Base-by-base conservation (phyloP, 1,140 invertebrate genomes). In the Heterodera carotae region DNA sequence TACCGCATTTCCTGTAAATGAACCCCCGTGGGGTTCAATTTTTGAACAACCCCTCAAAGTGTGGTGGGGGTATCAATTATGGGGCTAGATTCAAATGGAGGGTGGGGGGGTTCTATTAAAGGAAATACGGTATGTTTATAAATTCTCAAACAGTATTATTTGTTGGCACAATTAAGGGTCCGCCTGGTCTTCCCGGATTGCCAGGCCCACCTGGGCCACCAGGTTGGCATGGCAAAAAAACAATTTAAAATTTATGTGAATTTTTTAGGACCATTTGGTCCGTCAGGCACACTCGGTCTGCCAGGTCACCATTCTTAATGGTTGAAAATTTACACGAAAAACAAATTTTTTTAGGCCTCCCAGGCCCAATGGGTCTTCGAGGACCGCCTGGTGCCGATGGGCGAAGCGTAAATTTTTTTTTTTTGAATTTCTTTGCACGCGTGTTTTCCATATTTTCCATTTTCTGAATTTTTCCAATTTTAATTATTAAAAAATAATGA, bases 351-450 rank as follows among this genome's bases (percentile, higher is more conserved):
- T 80, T 79, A 25, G 83, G 83, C 39, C 69, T 76, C n/a, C 82
- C 82, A 27, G 82, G 84, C 39, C 84, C 84, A 3, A 85, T 85
- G 85, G 84, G 84, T 25, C 34, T 84, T 15, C 48, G 82, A 56
- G 85, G 83, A 31, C 79, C 84, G 31, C 80, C 80, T 72, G 80
- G 80, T n/a, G 33, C n/a, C 25, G 36, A 33, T 53, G 80, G 80
- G 66, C 27, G 34, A 33, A 75, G 66, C 27, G 78, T 80, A 39
- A 67, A 76, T 15, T 66, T 62, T 64, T 39, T 36, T 33, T 80
- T 12, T 75, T 71, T 67, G 72, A 62, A 59, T 60, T 80, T 66
- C 64, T 75, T 71, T 81, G 73, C 36, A 33, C 68, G 77, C 27
- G 69, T 82, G 59, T 56, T 64, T 43, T 74, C 53, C 75, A 53